These are phyloP conservation scores for Pangasius djambal DNA, from an alignment of 2,797 vertebrate genomes.

Conservation along the genomic window DNA sequence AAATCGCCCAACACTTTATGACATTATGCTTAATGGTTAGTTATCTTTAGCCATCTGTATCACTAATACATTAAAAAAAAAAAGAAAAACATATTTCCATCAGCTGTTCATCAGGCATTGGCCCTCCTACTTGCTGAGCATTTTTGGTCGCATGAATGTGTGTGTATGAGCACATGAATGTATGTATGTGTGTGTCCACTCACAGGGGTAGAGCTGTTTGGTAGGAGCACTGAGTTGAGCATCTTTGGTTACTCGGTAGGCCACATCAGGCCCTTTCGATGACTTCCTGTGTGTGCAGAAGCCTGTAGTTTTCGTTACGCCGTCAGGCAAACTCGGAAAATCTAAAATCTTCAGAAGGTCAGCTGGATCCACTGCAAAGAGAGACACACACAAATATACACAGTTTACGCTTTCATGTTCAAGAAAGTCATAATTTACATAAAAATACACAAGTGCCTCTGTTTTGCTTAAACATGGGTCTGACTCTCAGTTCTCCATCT, in stretches of 20 bases:
- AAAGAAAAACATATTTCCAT: neutral
- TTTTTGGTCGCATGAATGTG: neutral
- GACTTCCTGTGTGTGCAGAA: conserved; percentile 88
- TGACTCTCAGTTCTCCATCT: neutral
- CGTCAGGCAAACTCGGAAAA: conserved; percentile 95
- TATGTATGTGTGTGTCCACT: neutral
- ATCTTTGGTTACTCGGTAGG: conserved; percentile 91
- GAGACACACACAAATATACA: conserved; percentile 19
- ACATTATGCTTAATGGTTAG: neutral
- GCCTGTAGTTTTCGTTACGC: conserved; percentile 89
- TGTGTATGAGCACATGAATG: neutral
- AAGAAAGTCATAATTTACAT: conserved; percentile 9
- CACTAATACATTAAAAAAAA: neutral
- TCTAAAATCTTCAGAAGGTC: conserved; percentile 98
- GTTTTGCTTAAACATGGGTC: conserved; percentile 9
- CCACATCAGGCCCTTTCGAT: conserved; percentile 89
- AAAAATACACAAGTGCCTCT: conserved; percentile 6
- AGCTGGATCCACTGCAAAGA: conserved; percentile 84
- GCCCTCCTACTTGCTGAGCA: neutral
- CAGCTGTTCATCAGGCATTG: neutral
- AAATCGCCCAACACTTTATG: neutral
- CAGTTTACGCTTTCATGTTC: neutral
- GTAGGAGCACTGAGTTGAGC: conserved; percentile 96
- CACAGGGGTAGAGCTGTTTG: conserved; percentile 90
- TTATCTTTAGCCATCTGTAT: neutral